Percentiles rank a stretch among this genome's conserved stretches.
Conservation (phyloP, 2,797 vertebrate genomes). For the Phrynocephalus guinanensis region DNA sequence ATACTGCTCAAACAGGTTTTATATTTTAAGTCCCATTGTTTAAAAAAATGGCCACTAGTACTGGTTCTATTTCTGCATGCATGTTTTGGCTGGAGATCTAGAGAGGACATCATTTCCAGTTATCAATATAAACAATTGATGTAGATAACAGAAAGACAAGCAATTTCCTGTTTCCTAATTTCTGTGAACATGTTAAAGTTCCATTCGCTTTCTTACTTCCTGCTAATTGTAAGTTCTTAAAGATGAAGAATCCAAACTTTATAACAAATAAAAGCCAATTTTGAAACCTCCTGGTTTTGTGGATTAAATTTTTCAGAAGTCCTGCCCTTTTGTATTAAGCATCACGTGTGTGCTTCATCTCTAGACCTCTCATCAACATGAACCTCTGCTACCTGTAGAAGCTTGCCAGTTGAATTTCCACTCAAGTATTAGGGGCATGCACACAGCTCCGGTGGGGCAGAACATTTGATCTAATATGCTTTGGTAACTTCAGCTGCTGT, state of each 20-base stretch:
- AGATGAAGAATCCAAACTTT: not conserved
- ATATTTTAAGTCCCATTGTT: not conserved
- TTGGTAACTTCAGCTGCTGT: not conserved
- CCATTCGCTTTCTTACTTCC: not conserved
- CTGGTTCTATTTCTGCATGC: not conserved
- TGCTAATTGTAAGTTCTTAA: not conserved
- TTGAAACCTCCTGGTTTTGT: not conserved
- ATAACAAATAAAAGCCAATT: not conserved
- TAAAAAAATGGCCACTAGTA: not conserved
- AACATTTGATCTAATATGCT: slow-evolving; percentile 21
- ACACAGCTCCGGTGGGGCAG: not conserved
- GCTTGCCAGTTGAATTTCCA: slow-evolving; percentile 39
- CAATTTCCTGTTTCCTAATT: not conserved
- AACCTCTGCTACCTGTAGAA: not conserved
- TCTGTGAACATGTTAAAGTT: not conserved
- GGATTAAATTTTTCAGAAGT: not conserved
- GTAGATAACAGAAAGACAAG: not conserved
- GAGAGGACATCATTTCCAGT: not conserved
- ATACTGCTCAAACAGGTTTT: not conserved
- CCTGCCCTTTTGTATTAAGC: not conserved
- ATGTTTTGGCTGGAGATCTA: not conserved
- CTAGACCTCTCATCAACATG: slow-evolving; percentile 36
- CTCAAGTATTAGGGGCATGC: slow-evolving; percentile 36
- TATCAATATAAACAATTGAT: not conserved
- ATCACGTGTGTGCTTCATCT: not conserved